These are phyloP conservation scores for Euleptes europaea DNA, from an alignment of 2,113 vertebrate genomes.

Conservation along the genomic window DNA sequence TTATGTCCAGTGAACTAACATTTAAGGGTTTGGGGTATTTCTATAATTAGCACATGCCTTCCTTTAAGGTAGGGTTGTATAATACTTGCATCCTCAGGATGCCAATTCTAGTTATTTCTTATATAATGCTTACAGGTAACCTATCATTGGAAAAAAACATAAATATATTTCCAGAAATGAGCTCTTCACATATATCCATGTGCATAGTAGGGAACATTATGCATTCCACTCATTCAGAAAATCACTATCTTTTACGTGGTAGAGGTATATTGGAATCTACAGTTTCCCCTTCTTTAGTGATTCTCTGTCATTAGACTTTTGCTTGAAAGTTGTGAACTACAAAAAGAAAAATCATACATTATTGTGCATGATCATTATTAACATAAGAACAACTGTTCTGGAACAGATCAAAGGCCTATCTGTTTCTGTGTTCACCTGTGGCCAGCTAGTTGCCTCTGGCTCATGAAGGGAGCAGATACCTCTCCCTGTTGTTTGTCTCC, in stretches of 20 bases:
- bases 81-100: not conserved
- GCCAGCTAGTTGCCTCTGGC: not conserved
- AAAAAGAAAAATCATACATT: not conserved
- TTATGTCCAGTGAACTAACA: not conserved
- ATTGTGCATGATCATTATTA: not conserved
- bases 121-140: too few relatives aligned
- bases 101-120: not conserved
- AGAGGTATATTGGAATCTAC: not conserved
- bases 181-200: not conserved
- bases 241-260: not conserved
- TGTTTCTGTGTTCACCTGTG: not conserved
- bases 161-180: too few relatives aligned
- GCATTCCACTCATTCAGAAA: not conserved
- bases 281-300: too few relatives aligned
- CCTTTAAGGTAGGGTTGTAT: not conserved
- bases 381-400: not conserved
- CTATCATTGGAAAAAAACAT: not conserved
- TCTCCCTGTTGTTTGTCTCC: not conserved
- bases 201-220: too few relatives aligned
- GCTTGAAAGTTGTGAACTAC: not conserved
- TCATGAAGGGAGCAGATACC: not conserved
- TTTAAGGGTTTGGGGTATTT: not conserved
- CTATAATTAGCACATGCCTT: not conserved
- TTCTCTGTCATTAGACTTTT: not conserved
- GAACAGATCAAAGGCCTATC: not conserved